phyloP scores from a whole-genome alignment of 2,888 invertebrate species.

The Sepioteuthis lessoniana region DNA sequence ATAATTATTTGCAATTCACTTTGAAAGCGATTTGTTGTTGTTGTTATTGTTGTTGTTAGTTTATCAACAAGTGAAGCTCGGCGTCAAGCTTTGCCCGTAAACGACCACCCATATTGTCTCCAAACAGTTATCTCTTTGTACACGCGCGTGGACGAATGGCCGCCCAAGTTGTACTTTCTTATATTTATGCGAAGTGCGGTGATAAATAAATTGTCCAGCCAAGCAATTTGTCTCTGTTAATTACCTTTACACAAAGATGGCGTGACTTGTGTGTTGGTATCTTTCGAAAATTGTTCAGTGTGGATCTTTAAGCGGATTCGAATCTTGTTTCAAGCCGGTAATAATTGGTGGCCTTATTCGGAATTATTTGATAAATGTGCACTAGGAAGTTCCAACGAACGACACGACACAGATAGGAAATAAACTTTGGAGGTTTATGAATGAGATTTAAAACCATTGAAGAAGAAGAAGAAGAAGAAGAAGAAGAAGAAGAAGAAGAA shows the following conservation, averaged over 20 bases:
- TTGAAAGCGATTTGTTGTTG: no score
- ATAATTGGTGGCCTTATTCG: background rate
- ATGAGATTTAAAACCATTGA: background rate
- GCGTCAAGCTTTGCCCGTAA: background rate
- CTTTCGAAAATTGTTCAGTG: background rate
- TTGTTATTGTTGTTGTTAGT: no score
- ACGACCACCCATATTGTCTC: conserved; percentile 10
- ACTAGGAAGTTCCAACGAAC: background rate
- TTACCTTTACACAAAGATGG: background rate
- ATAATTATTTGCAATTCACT: no score
- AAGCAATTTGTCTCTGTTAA: background rate
- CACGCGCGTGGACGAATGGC: background rate
- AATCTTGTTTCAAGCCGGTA: background rate
- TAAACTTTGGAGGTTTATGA: background rate
- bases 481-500: background rate
- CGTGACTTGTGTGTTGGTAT: background rate
- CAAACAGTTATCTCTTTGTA: background rate
- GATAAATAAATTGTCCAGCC: background rate
- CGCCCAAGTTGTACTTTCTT: background rate
- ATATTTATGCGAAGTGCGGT: conserved; percentile 23
- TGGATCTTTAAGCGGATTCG: conserved; percentile 4
- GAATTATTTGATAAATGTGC: background rate
- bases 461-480: background rate
- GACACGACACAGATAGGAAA: background rate
- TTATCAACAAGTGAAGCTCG: background rate